A percentile compares a stretch with the other conserved stretches of the same genome.
Conservation (phyloP, 2,113 vertebrate genomes). For the Neolamprologus fasciatus region DNA sequence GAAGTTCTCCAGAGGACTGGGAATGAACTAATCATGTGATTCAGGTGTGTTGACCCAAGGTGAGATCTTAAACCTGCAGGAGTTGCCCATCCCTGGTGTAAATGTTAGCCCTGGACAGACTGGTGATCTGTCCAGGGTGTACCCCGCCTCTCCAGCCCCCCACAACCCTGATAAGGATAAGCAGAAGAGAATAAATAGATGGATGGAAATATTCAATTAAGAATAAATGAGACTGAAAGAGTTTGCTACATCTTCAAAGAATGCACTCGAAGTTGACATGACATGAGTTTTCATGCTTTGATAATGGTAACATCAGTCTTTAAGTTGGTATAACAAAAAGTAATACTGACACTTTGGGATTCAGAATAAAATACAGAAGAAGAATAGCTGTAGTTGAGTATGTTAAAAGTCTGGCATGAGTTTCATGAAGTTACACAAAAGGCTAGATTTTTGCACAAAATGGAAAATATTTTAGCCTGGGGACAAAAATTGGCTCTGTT, state of each 20-base stretch:
- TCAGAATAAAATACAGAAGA: neutral
- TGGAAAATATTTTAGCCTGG: neutral
- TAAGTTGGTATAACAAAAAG: neutral
- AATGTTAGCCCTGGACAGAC: neutral
- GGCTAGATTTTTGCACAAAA: neutral
- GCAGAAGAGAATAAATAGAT: neutral
- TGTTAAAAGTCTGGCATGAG: neutral
- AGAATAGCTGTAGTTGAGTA: neutral
- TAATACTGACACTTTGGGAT: neutral
- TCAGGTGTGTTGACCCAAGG: neutral
- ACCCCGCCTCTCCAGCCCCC: neutral
- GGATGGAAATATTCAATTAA: neutral
- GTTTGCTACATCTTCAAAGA: neutral
- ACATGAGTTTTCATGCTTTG: neutral
- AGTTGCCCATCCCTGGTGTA: neutral
- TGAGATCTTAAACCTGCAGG: neutral
- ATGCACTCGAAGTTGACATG: neutral
- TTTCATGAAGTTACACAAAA: neutral
- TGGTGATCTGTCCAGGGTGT: neutral
- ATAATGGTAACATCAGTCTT: neutral
- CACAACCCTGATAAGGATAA: neutral
- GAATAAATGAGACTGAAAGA: neutral
- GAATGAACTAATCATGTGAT: rapidly evolving
- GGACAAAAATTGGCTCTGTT: neutral
- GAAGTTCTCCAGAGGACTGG: rapidly evolving